Evolutionary conservation across 2,113 vertebrate species (phyloP).

Genomic region (Caranx ignobilis): DNA sequence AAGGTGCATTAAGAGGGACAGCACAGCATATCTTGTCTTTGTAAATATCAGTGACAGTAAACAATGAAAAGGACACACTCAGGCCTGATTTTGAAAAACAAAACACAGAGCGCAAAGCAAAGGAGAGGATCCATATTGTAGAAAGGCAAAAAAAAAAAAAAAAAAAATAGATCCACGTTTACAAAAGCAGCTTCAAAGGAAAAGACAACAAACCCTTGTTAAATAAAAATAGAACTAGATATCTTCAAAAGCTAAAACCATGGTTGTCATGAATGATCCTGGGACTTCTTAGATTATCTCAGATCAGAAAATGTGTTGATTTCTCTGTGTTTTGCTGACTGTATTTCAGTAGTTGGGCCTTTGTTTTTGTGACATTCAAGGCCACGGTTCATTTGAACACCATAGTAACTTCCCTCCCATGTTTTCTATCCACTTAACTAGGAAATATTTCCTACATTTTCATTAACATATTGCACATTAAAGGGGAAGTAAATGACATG

Average conservation of each 20-base stretch:
- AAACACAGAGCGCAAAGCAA: slow-evolving; percentile 17
- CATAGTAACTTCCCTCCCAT: slow-evolving; percentile 6
- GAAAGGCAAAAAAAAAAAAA: slow-evolving; percentile 27
- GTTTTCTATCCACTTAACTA: slow-evolving; percentile 1
- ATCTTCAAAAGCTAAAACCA: slow-evolving; percentile 23
- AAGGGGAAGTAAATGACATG: slow-evolving; percentile 32
- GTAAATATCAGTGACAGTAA: slow-evolving; percentile 47
- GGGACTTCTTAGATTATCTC: background rate
- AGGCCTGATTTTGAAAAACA: background rate
- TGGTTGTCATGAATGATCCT: background rate
- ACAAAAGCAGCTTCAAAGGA: slow-evolving; percentile 53
- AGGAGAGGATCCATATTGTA: slow-evolving; percentile 4
- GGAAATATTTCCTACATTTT: slow-evolving; percentile 24
- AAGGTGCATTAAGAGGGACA: slow-evolving; percentile 60
- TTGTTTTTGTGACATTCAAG: slow-evolving; percentile 35
- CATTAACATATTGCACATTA: slow-evolving; percentile 62
- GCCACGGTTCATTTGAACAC: slow-evolving; percentile 11
- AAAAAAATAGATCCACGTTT: slow-evolving; percentile 35
- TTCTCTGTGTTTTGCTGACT: slow-evolving; percentile 23
- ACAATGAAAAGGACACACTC: slow-evolving; percentile 17
- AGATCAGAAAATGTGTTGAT: background rate
- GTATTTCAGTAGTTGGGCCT: slow-evolving; percentile 43
- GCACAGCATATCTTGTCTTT: slow-evolving; percentile 44
- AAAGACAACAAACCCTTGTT: slow-evolving; percentile 7
- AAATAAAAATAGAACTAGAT: slow-evolving; percentile 35